Evolutionary conservation across 2,797 vertebrate genomes (phyloP), one percentile per base, ranked within the genome.

Genomic region (Lacerta bilineata): DNA sequence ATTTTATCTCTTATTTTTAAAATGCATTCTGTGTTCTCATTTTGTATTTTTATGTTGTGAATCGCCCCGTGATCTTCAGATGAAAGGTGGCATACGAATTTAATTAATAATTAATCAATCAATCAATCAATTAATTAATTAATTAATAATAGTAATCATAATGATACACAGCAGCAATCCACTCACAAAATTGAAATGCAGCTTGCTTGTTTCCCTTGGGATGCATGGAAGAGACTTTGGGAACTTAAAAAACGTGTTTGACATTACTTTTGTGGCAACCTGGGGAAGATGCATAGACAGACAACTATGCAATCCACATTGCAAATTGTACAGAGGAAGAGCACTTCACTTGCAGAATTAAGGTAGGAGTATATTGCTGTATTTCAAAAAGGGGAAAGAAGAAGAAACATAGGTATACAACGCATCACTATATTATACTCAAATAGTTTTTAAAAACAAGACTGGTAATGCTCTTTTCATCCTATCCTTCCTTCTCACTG

Each of bases 361-460:
- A 46, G 43, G 80, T 20, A 27, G 61, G 25, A 29, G 61, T 66
- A 81, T 27, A 81, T 81, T 81, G 23, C 59, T 66, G 36, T 23
- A 25, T 64, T 80, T 36, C 20, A 8, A 64, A 55, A 61, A 43
- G 27, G 66, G 4, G 43, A 68, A 3, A 81, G 29, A 66, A 10
- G n/a, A 29, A 68, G 66, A 20, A 69, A 39, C 27, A 71, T 23
- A 33, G n/a, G 29, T 82, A 29, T 15, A 46, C 5, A 20, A 64
- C 90, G 91, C 92, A 90, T 92, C 93, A 92, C 36, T 66, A 4
- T 69, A 50, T 33, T 91, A 33, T 17, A 25, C 74, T 89, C 68
- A 1, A 41, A 61, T 10, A 9, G 17, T 79, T 83, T 83, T 50
- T 2, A 15, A 66, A 82, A 39, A 55, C 50, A 55, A 55, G 50